Percentiles rank a stretch among this genome's conserved stretches.
Conservation (phyloP, 2,113 vertebrate genomes). For the Galbula dea region DNA sequence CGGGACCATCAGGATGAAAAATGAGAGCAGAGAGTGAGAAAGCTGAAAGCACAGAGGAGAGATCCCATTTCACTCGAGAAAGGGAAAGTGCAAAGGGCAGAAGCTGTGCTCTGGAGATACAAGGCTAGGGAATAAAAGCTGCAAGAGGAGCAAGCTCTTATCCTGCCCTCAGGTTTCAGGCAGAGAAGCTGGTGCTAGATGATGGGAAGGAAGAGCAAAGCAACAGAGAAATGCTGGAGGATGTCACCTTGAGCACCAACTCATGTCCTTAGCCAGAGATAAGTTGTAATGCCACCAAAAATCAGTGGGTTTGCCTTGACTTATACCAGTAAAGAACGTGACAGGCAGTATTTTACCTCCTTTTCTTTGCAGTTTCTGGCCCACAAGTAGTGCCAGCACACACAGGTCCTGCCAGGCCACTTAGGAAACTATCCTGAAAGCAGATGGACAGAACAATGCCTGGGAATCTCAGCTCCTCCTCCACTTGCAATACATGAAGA, state of each 20-base stretch:
- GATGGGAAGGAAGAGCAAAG: background rate
- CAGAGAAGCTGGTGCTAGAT: background rate
- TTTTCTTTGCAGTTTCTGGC: background rate
- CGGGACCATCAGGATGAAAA: background rate
- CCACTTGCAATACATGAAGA: fast-evolving
- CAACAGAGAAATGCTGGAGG: fast-evolving
- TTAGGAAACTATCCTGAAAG: background rate
- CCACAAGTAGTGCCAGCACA: fast-evolving
- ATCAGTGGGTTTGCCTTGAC: background rate
- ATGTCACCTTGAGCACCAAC: background rate
- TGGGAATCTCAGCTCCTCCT: background rate
- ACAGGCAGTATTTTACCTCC: background rate
- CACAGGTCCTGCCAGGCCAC: background rate
- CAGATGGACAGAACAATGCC: background rate
- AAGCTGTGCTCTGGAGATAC: background rate
- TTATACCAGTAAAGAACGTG: background rate
- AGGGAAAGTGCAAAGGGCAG: background rate
- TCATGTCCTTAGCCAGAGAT: fast-evolving
- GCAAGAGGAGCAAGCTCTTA: background rate
- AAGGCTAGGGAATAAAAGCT: background rate
- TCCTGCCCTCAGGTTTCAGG: background rate
- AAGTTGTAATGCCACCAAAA: background rate
- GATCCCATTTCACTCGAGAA: background rate
- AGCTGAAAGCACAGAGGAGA: background rate
- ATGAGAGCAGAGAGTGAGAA: background rate